Base-by-base conservation (phyloP, 2,888 invertebrate species). In the Conchocele bisecta region DNA sequence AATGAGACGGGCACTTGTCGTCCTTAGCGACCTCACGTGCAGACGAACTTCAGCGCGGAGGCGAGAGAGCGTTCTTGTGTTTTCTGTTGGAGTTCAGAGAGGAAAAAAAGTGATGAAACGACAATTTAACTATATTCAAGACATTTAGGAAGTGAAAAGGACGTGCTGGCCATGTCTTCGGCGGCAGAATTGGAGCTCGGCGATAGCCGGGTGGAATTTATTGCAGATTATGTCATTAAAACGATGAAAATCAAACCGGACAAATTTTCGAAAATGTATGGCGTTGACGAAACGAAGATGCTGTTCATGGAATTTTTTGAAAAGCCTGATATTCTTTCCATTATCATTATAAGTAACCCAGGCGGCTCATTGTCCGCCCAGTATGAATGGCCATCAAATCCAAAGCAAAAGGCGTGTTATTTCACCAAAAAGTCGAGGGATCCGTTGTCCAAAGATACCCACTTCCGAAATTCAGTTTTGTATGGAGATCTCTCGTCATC, bases 241-340 rank as follows among this genome's bases (percentile, higher is more conserved):
- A 89, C 90, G 94, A 92, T 98, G 51, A 96, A 96, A 92, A 89
- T 97, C 53, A 98, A 98, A 90, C 95, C 96, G 2, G 98, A 98
- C 91, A 97, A 97, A 94, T 98, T 97, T 97, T 93, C 94, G 80
- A 94, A 97, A 67, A 94, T 97, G 83, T 93, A 89, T 74, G 82
- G 67, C 51, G 57, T 87, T 5, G 91, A 91, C 58, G 91, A 91
- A 59, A 86, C 82, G 61, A 89, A 88, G 68, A 79, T 81, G 46
- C 66, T 89, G 57, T 82, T 91, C 39, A 67, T 86, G 64, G 89
- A 91, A 48, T 91, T 85, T 74, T 88, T 90, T 61, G 91, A 91
- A 46, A 91, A 90, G 54, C 48, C 72, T 20, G 91, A 91, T 13
- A 20, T 79, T 22, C 67, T 37, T 17, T 75, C 82, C 20, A 53